Base-by-base conservation (phyloP, 2,888 invertebrate genomes). In the Ctenicera cuprea region DNA sequence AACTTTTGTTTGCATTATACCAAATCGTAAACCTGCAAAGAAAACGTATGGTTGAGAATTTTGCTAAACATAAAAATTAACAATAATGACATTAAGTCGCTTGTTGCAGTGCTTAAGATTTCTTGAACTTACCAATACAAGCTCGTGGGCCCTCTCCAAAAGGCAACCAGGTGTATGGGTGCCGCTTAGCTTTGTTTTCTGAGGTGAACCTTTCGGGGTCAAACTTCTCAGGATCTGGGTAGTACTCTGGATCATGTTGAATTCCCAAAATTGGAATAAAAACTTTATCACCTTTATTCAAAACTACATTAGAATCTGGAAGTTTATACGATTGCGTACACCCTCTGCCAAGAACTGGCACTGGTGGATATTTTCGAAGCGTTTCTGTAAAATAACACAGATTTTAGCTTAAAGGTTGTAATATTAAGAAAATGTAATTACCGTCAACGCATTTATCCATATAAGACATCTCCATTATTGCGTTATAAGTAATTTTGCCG, bases 141-240 rank as follows among this genome's bases (percentile, higher is more conserved):
- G 89, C 89, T 75, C 89, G 86, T 7, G 90, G 90, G 0, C 90
- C 90, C 81, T 90, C 90, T 1, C 90, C 90, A 80, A 90, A 90
- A 0, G 90, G 90, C 85, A 90, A 86, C 87, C 89, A 90, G 67
- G 88, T 87, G 69, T 80, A 86, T 4, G 85, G 85, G 77, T 85
- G 83, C 45, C 64, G 16, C 11, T 22, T 26, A 2, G 50, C 62
- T 30, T 48, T 65, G 38, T 65, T 66, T 66, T 74, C 67, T 8
- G 50, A 22, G 7, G 59, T 33, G 43, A 74, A 74, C 14, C 74
- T 43, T 26, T 74, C 66, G 11, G 74, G 74, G 41, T 74, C 74
- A 43, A 74, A 74, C 43, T 59, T 72, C 2, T 71, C 66, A 7
- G 62, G 69, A 79, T 54, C 52, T 38, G 45, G 78, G 57, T 20